Evolutionary conservation across 2,113 vertebrate species (phyloP), one percentile per base, ranked within the genome.

Genomic region (Esox niger): DNA sequence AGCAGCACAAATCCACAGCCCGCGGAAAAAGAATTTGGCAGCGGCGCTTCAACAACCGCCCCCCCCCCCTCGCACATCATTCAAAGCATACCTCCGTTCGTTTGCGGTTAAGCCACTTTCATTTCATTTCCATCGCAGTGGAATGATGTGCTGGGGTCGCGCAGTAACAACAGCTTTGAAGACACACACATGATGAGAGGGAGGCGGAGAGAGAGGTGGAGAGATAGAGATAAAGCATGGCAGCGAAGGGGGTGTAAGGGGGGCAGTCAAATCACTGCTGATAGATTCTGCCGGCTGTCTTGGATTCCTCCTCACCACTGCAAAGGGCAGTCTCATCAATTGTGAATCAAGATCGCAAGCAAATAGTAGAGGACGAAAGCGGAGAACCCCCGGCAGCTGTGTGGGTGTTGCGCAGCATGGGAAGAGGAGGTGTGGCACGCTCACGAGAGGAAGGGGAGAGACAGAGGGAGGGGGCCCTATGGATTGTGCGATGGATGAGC

Each of bases 51-150:
- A n/a, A n/a, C n/a, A n/a, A n/a, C n/a, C n/a, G n/a, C n/a, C n/a
- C n/a, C n/a, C n/a, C n/a, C 79, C 72, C 76, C 80, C 55, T 70
- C 76, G 82, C 82, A 84, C 86, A 91, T 89, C 86, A 84, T 86
- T 85, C 82, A 86, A 85, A 86, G 80, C 86, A 79, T 84, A 87
- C 80, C 82, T 84, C 73, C 82, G 85, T 85, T 43, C 85, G 74
- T 85, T 79, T 69, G 81, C 68, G n/a, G 67, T 69, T 82, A 87
- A 87, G 85, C 82, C 84, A 90, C 85, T 88, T 88, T 89, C 87
- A 89, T 85, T 87, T 85, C 81, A 86, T 86, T 81, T 86, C 86
- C 86, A 86, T 84, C 70, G 75, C 70, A 59, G 72, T 81, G 88
- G 82, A 85, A 89, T 86, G 83, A 88, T 88, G 87, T 78, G 82